Conservation (phyloP, 53 echinoderm and acorn worm species). For the Echinarachnius parma region DNA sequence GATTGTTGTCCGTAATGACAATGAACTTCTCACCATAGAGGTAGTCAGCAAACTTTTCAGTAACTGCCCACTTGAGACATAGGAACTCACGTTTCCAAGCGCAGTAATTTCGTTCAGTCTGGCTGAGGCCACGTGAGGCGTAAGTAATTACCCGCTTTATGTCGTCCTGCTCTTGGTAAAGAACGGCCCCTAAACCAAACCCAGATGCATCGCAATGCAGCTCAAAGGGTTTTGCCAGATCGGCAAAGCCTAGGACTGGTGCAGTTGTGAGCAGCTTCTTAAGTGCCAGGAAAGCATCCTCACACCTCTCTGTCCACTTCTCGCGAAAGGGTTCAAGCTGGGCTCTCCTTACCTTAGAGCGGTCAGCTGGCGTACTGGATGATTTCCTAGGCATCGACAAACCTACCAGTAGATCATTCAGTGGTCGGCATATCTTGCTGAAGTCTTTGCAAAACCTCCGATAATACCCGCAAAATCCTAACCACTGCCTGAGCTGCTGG, state of each 20-base stretch:
- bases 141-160: constrained; percentile 20
- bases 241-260: constrained; percentile 15
- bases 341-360: constrained; percentile 15
- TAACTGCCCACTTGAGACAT: constrained; percentile 55
- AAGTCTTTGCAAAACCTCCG: constrained; percentile 24
- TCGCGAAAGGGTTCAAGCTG: constrained; percentile 21
- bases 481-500: constrained; percentile 13
- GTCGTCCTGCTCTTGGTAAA: constrained; percentile 20
- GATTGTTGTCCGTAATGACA: constrained; percentile 59
- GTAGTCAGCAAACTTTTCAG: constrained; percentile 45
- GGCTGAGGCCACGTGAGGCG: constrained; percentile 20
- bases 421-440: constrained; percentile 16
- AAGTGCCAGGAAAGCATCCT: constrained; percentile 1
- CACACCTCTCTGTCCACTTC: constrained; percentile 32
- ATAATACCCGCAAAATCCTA: constrained; percentile 20
- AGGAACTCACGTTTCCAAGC: constrained; percentile 44
- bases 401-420: constrained; percentile 5
- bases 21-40: constrained; percentile 47
- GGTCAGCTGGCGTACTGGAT: background rate
- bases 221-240: constrained; percentile 17
- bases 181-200: constrained; percentile 16
- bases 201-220: constrained; percentile 27
- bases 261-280: constrained; percentile 19
- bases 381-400: constrained; percentile 19
- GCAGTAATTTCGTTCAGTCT: constrained; percentile 27